A percentile compares a stretch with the other conserved stretches of the same genome.
Conservation (phyloP, 2,113 vertebrate species). For the Stictonetta naevosa region DNA sequence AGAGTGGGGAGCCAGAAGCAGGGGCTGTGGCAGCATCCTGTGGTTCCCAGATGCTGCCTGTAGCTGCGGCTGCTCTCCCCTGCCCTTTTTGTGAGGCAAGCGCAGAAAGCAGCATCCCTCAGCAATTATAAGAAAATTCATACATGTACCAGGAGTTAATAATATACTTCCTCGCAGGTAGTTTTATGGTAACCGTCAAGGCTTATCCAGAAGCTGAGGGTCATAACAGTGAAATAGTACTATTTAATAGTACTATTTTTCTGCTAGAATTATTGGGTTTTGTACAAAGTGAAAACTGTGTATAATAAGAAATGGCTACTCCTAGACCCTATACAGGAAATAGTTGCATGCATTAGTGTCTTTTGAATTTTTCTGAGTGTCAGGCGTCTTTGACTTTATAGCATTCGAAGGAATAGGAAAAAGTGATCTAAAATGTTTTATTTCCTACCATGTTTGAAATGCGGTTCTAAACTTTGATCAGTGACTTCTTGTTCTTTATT, state of each 20-base stretch:
- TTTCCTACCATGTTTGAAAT: slow-evolving; percentile 18
- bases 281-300: background rate
- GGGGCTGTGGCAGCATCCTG: background rate
- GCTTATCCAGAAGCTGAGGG: slow-evolving; percentile 50
- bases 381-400: slow-evolving; percentile 53
- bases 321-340: background rate
- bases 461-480: slow-evolving; percentile 51
- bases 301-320: background rate
- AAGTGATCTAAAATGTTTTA: slow-evolving; percentile 49
- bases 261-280: background rate
- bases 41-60: rapidly evolving
- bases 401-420: slow-evolving; percentile 58
- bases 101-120: background rate
- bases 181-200: slow-evolving; percentile 40
- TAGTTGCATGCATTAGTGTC: background rate
- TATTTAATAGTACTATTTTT: background rate
- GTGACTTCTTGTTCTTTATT: slow-evolving; percentile 31
- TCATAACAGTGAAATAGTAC: slow-evolving; percentile 54
- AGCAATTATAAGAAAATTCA: slow-evolving; percentile 18
- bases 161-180: background rate
- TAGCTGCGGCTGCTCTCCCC: background rate
- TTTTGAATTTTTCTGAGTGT: slow-evolving; percentile 28
- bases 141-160: background rate
- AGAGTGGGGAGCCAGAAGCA: background rate
- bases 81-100: background rate